Base-by-base conservation (phyloP, 2,113 vertebrate genomes). In the Tenrec ecaudatus region DNA sequence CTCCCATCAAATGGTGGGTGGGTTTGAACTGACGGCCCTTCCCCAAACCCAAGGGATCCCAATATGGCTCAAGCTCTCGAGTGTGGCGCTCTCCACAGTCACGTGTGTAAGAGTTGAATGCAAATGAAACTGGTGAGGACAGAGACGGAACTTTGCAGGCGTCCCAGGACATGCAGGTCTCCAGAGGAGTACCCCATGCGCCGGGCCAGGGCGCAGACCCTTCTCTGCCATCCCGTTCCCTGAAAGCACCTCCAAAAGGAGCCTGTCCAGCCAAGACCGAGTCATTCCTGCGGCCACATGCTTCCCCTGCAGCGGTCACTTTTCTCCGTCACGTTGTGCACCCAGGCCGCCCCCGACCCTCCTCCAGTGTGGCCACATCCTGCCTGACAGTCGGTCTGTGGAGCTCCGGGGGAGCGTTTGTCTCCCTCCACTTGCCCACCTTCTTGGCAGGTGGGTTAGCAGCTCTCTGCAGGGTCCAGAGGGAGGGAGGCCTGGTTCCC, bases 271-370 rank as follows among this genome's bases (percentile, higher is more conserved):
- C 53, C 53, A 6, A 0, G 75, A 64, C 85, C 85, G 88, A 47
- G 25, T 82, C 62, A 58, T 95, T 88, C 80, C 43, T 82, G 79
- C 88, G 90, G 95, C 66, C 64, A 19, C 83, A 8, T 68, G 75
- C 2, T 84, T 36, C 58, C 71, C 69, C 87, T 33, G n/a, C 85
- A 86, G 93, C 75, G 23, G 57, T 2, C 29, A 80, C 57, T 89
- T 94, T 82, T 78, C 88, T 91, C 40, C 14, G 8, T 36, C 71
- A 82, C 69, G 53, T 95, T 93, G 92, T 79, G 82, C 93, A 79
- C 62, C 77, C 43, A 40, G 81, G 25, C 68, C n/a, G n/a, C n/a
- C n/a, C n/a, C n/a, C n/a, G 12, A 23, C 33, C 43, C 23, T 60
- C 69, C 43, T 71, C 0, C 0, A 66, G 69, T 17, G 5, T 4